Conservation (phyloP, 2,113 vertebrate species). For the Pomatostomus ruficeps region DNA sequence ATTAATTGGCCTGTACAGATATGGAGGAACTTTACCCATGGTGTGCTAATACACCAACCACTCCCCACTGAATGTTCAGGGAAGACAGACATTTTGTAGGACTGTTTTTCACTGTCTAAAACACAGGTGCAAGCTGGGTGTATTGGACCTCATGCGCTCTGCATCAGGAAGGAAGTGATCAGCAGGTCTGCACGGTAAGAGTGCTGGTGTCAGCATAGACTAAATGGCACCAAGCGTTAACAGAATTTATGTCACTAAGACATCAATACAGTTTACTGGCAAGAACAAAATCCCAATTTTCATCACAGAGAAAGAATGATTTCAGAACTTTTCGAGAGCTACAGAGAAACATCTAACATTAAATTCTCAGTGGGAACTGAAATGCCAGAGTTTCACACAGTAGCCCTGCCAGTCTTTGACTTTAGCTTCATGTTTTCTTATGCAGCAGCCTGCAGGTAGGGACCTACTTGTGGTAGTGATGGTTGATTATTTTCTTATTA, state of each 20-base stretch:
- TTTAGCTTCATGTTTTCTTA: neutral
- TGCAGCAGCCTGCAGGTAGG: neutral
- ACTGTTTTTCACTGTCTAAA: neutral
- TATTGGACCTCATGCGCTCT: neutral
- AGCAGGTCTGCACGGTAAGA: neutral
- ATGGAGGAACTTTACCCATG: neutral
- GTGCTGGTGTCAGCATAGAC: neutral
- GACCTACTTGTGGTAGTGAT: neutral
- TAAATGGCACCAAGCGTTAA: neutral
- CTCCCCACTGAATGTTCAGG: neutral
- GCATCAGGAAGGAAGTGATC: neutral
- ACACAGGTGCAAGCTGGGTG: neutral
- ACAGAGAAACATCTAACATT: neutral
- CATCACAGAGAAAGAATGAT: rapidly evolving
- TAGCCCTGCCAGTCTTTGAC: neutral
- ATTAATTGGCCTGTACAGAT: neutral
- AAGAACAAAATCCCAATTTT: neutral
- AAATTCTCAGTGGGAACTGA: neutral
- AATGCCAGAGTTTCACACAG: neutral
- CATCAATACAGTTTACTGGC: neutral
- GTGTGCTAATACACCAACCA: neutral
- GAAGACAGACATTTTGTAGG: neutral
- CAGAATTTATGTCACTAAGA: neutral
- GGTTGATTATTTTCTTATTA: neutral
- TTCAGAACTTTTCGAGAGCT: neutral